Evolutionary conservation across 2,888 invertebrate genomes (phyloP).

Genomic region (Formica aserva): DNA sequence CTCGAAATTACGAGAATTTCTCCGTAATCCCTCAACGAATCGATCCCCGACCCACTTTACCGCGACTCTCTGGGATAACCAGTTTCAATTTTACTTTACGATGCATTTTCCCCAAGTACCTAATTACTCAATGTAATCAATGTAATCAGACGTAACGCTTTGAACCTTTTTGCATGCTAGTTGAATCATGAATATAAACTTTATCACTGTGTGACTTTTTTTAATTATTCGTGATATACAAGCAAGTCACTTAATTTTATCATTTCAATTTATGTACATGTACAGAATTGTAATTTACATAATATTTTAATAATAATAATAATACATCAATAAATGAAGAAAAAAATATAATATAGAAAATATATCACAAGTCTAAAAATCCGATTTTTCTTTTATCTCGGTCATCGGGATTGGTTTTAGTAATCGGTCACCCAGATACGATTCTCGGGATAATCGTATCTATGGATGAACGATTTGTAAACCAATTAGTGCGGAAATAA

Average conservation of each 20-base stretch:
- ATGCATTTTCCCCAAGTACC: neutral
- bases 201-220: neutral
- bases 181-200: neutral
- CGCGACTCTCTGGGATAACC: neutral
- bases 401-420: neutral
- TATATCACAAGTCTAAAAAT: neutral
- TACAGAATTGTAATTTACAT: neutral
- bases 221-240: neutral
- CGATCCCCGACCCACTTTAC: neutral
- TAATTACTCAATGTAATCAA: neutral
- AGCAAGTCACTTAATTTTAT: neutral
- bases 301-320: neutral
- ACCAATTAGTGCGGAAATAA: neutral
- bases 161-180: neutral
- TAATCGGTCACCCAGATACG: too few species aligned
- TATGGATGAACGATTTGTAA: neutral
- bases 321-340: too few species aligned
- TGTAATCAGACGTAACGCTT: neutral
- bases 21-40: constrained; percentile 18
- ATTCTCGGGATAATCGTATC: neutral
- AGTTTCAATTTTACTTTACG: neutral
- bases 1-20: constrained; percentile 49
- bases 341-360: too few species aligned
- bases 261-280: neutral
- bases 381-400: neutral